phyloP scores from a whole-genome alignment of 2,888 invertebrate genomes.

The Myathropa florea region DNA sequence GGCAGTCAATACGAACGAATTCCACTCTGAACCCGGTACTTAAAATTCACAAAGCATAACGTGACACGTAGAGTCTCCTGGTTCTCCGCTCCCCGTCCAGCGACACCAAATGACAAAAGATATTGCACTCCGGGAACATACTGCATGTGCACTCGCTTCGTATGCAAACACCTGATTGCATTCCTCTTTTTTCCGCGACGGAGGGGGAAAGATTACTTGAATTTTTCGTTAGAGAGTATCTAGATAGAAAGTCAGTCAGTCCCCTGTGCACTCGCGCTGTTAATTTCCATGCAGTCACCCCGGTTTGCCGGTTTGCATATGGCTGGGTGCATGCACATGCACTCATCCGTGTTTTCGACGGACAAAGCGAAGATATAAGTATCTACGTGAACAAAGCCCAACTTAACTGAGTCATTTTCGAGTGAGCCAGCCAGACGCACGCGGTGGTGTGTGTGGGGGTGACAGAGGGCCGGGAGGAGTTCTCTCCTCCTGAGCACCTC shows the following conservation, averaged over 20 bases:
- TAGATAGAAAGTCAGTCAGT: constrained; percentile 45
- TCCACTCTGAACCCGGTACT: constrained; percentile 53
- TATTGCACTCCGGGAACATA: constrained; percentile 53
- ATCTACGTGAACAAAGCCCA: constrained; percentile 4
- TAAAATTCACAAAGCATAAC: constrained; percentile 67
- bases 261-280: constrained; percentile 39
- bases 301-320: background rate
- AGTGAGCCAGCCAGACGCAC: constrained; percentile 1
- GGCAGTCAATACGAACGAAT: constrained; percentile 24
- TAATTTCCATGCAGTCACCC: constrained; percentile 60
- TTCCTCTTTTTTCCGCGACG: background rate
- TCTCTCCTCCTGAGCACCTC: constrained; percentile 10
- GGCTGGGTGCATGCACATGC: constrained; percentile 45
- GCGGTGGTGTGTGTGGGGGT: too few relatives aligned
- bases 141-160: constrained; percentile 51
- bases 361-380: background rate
- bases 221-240: constrained; percentile 49
- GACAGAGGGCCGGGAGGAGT: background rate
- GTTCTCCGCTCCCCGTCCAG: background rate
- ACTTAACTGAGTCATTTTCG: constrained; percentile 54
- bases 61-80: constrained; percentile 60
- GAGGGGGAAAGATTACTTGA: constrained; percentile 8
- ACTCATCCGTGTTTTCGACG: constrained; percentile 41
- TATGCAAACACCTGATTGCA: constrained; percentile 67
- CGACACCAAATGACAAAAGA: constrained; percentile 61